phyloP scores from a whole-genome alignment of 2,888 invertebrate genomes.

The Entomobrya multifasciata region DNA sequence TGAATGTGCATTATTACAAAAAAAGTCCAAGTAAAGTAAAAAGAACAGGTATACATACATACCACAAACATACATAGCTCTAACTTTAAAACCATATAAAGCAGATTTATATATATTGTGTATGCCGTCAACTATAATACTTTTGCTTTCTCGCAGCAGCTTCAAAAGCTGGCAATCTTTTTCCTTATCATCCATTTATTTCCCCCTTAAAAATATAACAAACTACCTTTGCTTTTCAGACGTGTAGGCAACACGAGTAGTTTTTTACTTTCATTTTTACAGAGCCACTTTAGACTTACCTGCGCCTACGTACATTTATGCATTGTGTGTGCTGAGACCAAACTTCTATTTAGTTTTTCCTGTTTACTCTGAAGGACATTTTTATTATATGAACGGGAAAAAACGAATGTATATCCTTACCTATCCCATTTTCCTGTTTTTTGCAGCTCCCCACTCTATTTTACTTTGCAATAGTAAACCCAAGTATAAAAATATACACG shows the following conservation, averaged over 20 bases:
- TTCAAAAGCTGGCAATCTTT: no score
- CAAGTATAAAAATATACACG: no score
- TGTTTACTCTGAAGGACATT: slow-evolving; percentile 56
- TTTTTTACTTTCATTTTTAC: slow-evolving; percentile 15
- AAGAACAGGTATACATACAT: neutral
- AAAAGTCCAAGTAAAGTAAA: slow-evolving; percentile 9
- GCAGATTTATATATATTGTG: neutral
- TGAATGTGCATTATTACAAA: neutral
- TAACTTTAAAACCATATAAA: neutral
- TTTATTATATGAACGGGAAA: slow-evolving; percentile 32
- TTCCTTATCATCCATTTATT: no score
- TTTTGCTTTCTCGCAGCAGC: neutral
- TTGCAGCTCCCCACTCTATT: no score
- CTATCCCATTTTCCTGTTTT: no score
- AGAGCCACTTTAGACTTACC: neutral
- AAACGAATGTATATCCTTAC: neutral
- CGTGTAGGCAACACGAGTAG: slow-evolving; percentile 20
- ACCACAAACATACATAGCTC: neutral
- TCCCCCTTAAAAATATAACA: no score
- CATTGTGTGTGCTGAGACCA: neutral
- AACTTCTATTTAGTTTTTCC: slow-evolving; percentile 22
- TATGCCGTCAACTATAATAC: neutral
- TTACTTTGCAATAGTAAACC: no score
- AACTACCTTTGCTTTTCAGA: no score
- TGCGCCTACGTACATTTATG: neutral